These are phyloP conservation scores for Agonum fuliginosum DNA, from an alignment of 2,888 invertebrate genomes.

Conservation along the genomic window DNA sequence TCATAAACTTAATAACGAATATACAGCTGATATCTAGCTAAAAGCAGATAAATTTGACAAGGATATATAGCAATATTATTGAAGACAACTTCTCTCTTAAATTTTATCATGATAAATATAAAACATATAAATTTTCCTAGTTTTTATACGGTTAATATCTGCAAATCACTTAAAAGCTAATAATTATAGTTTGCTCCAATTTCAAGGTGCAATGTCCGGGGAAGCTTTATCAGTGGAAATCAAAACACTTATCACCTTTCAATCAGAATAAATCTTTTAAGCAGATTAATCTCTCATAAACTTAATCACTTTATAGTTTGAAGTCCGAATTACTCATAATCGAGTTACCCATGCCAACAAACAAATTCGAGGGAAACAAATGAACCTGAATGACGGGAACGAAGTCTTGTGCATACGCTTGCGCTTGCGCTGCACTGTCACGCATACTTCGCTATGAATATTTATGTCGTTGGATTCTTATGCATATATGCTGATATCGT, in stretches of 20 bases:
- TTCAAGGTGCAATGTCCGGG: conserved; percentile 22
- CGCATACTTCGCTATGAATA: conserved; percentile 54
- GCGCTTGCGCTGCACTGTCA: conserved; percentile 5
- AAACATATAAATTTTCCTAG: neutral
- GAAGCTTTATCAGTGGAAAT: conserved; percentile 8
- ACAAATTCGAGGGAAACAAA: neutral
- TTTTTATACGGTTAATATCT: neutral
- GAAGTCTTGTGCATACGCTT: neutral
- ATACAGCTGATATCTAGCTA: conserved; percentile 15
- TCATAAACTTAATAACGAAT: conserved; percentile 36
- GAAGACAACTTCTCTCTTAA: neutral
- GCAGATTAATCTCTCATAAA: neutral
- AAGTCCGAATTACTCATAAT: neutral
- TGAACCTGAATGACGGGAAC: neutral
- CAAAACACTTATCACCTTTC: neutral
- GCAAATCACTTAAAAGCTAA: neutral
- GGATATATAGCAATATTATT: conserved; percentile 23
- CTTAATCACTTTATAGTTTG: too few relatives aligned
- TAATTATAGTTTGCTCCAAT: conserved; percentile 2
- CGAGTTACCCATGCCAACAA: conserved; percentile 19
- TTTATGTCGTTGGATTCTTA: conserved; percentile 54
- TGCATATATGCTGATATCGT: conserved; percentile 56
- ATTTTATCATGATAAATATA: neutral
- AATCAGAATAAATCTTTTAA: neutral
- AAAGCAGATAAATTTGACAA: conserved; percentile 41